A percentile compares a stretch with the other conserved stretches of the same genome.
Conservation (phyloP, 2,888 invertebrate genomes). For the Ormia ochracea region DNA sequence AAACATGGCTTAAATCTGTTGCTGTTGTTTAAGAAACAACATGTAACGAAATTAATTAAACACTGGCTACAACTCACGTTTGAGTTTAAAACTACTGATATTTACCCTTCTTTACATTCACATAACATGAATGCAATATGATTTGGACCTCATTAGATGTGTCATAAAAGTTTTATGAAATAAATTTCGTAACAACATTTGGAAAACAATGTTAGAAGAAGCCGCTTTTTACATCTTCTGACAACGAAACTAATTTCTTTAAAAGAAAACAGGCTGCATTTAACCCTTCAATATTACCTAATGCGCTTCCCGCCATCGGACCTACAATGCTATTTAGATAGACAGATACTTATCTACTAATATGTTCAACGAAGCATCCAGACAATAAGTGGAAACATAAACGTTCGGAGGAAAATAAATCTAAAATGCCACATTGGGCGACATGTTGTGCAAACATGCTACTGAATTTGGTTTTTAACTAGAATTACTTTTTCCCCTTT, state of each 20-base stretch:
- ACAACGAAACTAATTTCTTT: slow-evolving; percentile 54
- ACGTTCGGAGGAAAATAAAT: slow-evolving; percentile 12
- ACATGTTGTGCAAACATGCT: slow-evolving; percentile 76
- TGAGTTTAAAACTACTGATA: neutral
- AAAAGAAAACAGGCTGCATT: slow-evolving; percentile 31
- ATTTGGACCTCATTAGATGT: slow-evolving; percentile 64
- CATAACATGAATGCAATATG: neutral
- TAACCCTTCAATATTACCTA: slow-evolving; percentile 41
- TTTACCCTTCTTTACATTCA: neutral
- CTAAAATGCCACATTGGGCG: slow-evolving; percentile 71
- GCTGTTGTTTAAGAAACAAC: slow-evolving; percentile 1
- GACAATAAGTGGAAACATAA: neutral
- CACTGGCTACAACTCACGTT: slow-evolving; percentile 47
- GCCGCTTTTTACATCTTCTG: slow-evolving; percentile 50
- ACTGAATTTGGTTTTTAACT: slow-evolving; percentile 69
- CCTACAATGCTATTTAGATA: neutral
- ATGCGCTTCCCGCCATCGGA: neutral
- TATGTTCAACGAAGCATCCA: slow-evolving; percentile 20
- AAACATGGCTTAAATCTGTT: slow-evolving; percentile 40
- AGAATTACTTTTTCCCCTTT: slow-evolving; percentile 5
- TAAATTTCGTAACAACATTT: slow-evolving; percentile 12
- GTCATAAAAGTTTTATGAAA: slow-evolving; percentile 62
- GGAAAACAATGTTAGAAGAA: slow-evolving; percentile 31
- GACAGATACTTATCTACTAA: slow-evolving; percentile 49
- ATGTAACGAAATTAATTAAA: slow-evolving; percentile 51